These are phyloP conservation scores for Cephus pygmeus DNA, from an alignment of 2,888 invertebrate genomes.

Conservation along the genomic window DNA sequence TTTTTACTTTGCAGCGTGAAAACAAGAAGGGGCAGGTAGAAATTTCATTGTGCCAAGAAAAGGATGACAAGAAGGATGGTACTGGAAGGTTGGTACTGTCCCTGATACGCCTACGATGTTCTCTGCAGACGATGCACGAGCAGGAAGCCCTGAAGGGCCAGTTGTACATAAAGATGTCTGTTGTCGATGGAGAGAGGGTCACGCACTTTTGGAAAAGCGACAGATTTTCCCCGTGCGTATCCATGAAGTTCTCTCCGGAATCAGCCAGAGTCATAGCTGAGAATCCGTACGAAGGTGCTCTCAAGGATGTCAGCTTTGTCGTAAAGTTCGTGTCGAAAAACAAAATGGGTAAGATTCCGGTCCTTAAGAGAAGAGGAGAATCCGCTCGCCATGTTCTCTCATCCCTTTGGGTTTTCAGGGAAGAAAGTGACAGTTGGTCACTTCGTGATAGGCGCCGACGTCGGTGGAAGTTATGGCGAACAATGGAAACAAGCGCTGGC, in stretches of 20 bases:
- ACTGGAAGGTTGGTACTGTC: constrained; percentile 73
- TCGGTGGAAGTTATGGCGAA: constrained; percentile 67
- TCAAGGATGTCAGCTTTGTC: constrained; percentile 74
- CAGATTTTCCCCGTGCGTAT: constrained; percentile 79
- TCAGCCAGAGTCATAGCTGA: constrained; percentile 72
- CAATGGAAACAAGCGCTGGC: constrained; percentile 73
- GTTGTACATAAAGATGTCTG: constrained; percentile 81
- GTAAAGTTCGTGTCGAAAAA: constrained; percentile 76
- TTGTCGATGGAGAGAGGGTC: constrained; percentile 74
- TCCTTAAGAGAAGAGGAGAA: background rate
- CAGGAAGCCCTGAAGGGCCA: constrained; percentile 77
- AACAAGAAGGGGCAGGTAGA: constrained; percentile 78
- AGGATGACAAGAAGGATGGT: constrained; percentile 73
- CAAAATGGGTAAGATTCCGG: constrained; percentile 67
- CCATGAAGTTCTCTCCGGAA: constrained; percentile 79
- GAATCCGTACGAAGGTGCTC: constrained; percentile 72
- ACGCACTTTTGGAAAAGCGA: constrained; percentile 78
- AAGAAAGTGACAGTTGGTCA: constrained; percentile 78
- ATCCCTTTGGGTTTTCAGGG: constrained; percentile 47
- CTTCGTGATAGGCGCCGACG: constrained; percentile 74
- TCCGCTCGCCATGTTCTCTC: background rate
- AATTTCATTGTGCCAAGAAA: constrained; percentile 73
- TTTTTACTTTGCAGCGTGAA: constrained; percentile 69
- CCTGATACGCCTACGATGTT: constrained; percentile 74
- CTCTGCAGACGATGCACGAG: constrained; percentile 78